Evolutionary conservation across 1,140 invertebrate genomes (phyloP).

Genomic region (Nasonia vitripennis): DNA sequence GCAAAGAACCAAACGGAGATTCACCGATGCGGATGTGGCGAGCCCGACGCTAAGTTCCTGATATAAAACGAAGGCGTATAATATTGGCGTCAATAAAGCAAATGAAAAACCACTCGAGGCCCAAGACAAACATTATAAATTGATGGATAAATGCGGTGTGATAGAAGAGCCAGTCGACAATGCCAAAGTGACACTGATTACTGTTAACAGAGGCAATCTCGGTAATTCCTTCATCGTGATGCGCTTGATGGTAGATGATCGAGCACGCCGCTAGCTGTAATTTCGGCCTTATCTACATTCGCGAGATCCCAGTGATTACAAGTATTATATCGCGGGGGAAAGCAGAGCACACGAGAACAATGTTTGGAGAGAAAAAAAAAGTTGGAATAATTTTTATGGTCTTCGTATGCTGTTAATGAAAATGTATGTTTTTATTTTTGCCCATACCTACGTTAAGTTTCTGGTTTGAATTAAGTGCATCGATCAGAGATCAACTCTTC

Average conservation of each 20-base stretch:
- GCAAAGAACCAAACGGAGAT: too few species aligned
- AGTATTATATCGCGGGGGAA: neutral
- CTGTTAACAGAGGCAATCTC: constrained; percentile 21
- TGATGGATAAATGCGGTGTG: constrained; percentile 7
- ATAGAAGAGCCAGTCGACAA: neutral
- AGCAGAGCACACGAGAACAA: too few species aligned
- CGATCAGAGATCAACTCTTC: too few species aligned
- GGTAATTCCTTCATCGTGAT: constrained; percentile 1
- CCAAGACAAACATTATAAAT: constrained; percentile 11
- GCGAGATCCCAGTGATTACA: neutral
- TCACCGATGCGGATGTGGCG: too few species aligned
- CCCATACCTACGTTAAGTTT: too few species aligned
- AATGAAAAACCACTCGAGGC: neutral
- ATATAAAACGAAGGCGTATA: too few species aligned
- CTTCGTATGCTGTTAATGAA: too few species aligned
- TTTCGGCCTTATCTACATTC: neutral
- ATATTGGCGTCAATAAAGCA: neutral
- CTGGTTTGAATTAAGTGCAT: too few species aligned
- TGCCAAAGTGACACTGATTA: constrained; percentile 29
- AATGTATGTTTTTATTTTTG: too few species aligned
- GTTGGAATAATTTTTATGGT: too few species aligned
- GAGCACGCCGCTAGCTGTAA: neutral
- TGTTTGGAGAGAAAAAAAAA: too few species aligned
- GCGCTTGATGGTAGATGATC: constrained; percentile 2
- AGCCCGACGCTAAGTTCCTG: too few species aligned